Evolutionary conservation across 2,113 vertebrate genomes (phyloP), one percentile per base, ranked within the genome.

Genomic region (Dasyurus viverrinus): DNA sequence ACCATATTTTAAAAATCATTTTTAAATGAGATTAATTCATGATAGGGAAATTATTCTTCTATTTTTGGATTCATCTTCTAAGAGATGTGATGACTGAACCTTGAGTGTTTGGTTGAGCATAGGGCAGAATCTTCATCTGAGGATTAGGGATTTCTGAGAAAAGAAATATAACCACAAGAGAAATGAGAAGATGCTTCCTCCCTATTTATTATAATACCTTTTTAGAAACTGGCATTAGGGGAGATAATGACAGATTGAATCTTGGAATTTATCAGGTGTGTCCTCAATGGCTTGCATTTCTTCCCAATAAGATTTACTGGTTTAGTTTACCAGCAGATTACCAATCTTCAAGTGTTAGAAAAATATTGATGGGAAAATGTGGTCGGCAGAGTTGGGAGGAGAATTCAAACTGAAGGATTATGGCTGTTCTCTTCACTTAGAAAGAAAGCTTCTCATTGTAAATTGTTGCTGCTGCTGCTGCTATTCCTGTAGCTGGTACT

Each of bases 11-110:
- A 42, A 95, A 98, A 98, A 98, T 97, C 54, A 97, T 98, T 98
- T 98, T 95, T 94, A 98, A 98, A 98, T 98, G 96, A 98, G 97
- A 98, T 98, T 98, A 98, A 98, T 98, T 98, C 97, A 95, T 36
- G 94, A 98, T 97, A 97, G 89, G 93, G 92, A 98, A 98, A 97
- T 90, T 95, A 98, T 98, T 96, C 95, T 92, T 93, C 98, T 98
- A 98, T 98, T 98, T 98, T 98, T 97, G 96, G 97, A 95, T 94
- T 93, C 95, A 91, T 94, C 93, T 96, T 98, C 97, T 94, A 96
- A 98, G 94, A 96, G 95, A 94, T 96, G 96, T 90, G 92, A 97
- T 84, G 95, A 89, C 50, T 95, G 93, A 60, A 0, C 54, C 92
- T 98, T 93, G 96, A 98, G 96, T 95, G 94, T 97, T 98, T 98